Evolutionary conservation across 2,888 invertebrate genomes (phyloP).

Genomic region (Chironomus tentans): DNA sequence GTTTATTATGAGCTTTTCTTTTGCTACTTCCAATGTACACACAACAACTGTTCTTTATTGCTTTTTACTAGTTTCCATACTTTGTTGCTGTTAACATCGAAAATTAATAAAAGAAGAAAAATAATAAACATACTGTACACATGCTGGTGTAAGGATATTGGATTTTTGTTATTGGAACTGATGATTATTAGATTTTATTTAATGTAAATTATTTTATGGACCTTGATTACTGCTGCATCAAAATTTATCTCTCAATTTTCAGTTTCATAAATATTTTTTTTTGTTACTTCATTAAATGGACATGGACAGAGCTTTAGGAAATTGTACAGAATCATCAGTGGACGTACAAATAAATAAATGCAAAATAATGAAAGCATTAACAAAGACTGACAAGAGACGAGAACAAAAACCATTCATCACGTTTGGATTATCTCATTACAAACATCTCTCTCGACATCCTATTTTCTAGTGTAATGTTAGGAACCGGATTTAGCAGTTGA

Average conservation of each 20-base stretch:
- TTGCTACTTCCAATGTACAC: not conserved
- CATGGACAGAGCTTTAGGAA: too few relatives aligned
- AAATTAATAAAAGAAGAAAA: not conserved
- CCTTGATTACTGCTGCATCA: too few relatives aligned
- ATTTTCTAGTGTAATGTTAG: not conserved
- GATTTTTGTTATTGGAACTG: too few relatives aligned
- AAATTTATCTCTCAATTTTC: too few relatives aligned
- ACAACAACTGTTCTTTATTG: not conserved
- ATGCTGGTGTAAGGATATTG: too few relatives aligned
- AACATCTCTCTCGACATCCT: not conserved
- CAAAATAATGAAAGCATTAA: not conserved
- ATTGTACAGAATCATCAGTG: too few relatives aligned
- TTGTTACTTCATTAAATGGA: too few relatives aligned
- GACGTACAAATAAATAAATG: not conserved
- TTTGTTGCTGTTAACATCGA: not conserved
- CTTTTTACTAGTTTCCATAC: not conserved
- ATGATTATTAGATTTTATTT: too few relatives aligned
- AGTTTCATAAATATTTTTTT: too few relatives aligned
- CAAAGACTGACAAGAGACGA: not conserved
- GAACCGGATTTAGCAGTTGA: too few relatives aligned
- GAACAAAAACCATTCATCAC: conserved; percentile 19
- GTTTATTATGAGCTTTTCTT: not conserved
- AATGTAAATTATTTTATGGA: too few relatives aligned
- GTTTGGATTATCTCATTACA: conserved; percentile 12
- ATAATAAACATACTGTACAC: too few relatives aligned